A percentile compares a stretch with the other conserved stretches of the same genome.
Conservation (phyloP, 2,797 vertebrate species). For the Echeneis naucrates region DNA sequence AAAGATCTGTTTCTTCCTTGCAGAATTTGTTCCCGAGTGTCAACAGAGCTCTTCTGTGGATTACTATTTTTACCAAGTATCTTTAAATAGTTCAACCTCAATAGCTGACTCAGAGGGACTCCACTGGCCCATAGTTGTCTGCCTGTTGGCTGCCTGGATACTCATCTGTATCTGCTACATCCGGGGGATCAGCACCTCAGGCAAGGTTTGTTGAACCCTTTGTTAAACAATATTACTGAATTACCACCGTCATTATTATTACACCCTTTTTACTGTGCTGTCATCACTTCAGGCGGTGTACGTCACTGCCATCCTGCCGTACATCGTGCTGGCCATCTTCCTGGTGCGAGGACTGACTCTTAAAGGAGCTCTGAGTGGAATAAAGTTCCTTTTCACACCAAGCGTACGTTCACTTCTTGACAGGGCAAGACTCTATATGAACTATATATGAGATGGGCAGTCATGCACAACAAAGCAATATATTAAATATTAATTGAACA, state of each 20-base stretch:
- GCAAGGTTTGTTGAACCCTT: conserved; percentile 88
- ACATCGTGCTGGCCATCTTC: conserved; percentile 94
- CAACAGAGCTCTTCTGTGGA: conserved; percentile 89
- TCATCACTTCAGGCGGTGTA: conserved; percentile 89
- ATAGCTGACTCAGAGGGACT: conserved; percentile 87
- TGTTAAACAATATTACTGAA: not conserved
- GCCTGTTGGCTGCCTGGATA: conserved; percentile 88
- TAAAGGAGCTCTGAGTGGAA: conserved; percentile 89
- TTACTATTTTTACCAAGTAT: conserved; percentile 94
- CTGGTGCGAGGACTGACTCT: conserved; percentile 92
- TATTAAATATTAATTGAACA: too few relatives aligned
- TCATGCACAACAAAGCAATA: too few relatives aligned
- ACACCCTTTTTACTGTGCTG: rapidly evolving
- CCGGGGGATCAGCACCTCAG: conserved; percentile 92
- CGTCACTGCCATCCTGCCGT: conserved; percentile 94
- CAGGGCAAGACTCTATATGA: too few relatives aligned
- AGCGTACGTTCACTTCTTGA: conserved; percentile 81
- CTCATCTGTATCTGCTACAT: conserved; percentile 88
- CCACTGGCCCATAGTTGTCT: conserved; percentile 91
- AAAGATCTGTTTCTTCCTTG: conserved; percentile 20
- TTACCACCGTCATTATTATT: not conserved
- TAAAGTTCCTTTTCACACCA: conserved; percentile 93
- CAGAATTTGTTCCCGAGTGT: conserved; percentile 88
- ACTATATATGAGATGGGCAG: too few relatives aligned
- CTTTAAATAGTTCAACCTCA: conserved; percentile 86